These are phyloP conservation scores for Oligia latruncula DNA, from an alignment of 2,888 invertebrate genomes.

Conservation along the genomic window DNA sequence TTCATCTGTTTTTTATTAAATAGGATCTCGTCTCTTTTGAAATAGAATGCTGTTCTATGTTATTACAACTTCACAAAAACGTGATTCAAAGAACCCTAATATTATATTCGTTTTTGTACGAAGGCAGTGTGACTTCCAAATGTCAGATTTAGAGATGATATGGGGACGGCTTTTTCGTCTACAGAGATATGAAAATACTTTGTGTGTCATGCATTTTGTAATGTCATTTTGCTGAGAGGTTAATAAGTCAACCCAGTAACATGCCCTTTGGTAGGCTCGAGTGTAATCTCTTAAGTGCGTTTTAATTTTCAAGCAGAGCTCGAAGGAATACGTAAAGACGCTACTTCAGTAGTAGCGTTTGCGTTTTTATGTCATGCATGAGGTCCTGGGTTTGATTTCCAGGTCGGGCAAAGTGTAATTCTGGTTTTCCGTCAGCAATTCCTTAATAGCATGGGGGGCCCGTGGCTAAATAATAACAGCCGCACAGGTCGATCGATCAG, in stretches of 20 bases:
- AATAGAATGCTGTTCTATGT: background rate
- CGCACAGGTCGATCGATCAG: too few relatives aligned
- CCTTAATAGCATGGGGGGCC: background rate
- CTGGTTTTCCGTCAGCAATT: background rate
- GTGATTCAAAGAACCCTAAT: background rate
- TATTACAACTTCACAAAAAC: background rate
- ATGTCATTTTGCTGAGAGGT: conserved; percentile 49
- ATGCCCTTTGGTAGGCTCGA: background rate
- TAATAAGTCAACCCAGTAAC: conserved; percentile 9
- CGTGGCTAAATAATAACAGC: too few relatives aligned
- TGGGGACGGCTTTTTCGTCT: background rate
- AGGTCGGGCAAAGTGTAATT: background rate
- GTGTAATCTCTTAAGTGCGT: conserved; percentile 19
- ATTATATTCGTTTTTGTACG: background rate
- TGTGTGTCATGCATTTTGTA: conserved; percentile 21
- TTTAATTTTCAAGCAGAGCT: background rate
- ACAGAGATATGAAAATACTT: conserved; percentile 28
- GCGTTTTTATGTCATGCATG: too few relatives aligned
- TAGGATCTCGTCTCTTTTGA: background rate
- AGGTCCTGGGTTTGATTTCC: background rate
- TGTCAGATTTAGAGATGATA: conserved; percentile 10
- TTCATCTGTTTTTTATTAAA: background rate
- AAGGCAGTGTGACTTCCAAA: background rate
- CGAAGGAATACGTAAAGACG: background rate
- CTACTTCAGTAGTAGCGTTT: too few relatives aligned